Base-by-base conservation (phyloP, 1,140 invertebrate genomes). In the Radopholus similis region DNA sequence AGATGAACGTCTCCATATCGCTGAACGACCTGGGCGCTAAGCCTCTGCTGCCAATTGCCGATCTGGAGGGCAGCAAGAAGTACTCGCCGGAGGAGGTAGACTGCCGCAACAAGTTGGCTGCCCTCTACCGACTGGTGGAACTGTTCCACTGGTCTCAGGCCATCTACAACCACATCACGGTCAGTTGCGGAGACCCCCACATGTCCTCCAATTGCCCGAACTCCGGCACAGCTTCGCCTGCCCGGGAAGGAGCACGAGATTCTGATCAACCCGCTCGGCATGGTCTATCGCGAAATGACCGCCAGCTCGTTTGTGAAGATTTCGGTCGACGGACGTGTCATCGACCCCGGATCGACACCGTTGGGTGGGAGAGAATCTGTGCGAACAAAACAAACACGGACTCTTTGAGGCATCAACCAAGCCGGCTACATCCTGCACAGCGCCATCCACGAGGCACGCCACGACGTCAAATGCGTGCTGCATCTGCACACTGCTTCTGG, bases 51-150 rank as follows among this genome's bases (percentile, higher is more conserved):
- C 95, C 95, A 64, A 95, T 98, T 77, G 94, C 95, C 83, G 95
- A 99, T 84, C 95, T 98, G 78, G 89, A 93, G 56, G 93, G 93
- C 44, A 90, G 94, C 34, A 94, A 97, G 80, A 89, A 89, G 11
- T 97, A 96, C 84, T 90, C 90, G 53, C 95, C 95, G 85, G 91
- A 90, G 38, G 95, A 98, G 85, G 96, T 95, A 85, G 86, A 92
- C 53, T 85, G 96, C 9, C 87, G 95, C 70, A 97, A 94, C 86
- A 98, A 98, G 86, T 84, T 97, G 71, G 94, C 95, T 13, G 88
- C 93, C n/a, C 88, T 94, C 4, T 98, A 94, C 85, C 89, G 95
- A 82, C 85, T 98, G 63, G 89, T 97, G 60, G 95, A 98, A 84
- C 85, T 97, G 51, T 91, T 93, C 81, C 94, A 95, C 37, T 98